Evolutionary conservation across 2,113 vertebrate genomes (phyloP), one percentile per base, ranked within the genome.

Genomic region (Gracilinanus agilis): DNA sequence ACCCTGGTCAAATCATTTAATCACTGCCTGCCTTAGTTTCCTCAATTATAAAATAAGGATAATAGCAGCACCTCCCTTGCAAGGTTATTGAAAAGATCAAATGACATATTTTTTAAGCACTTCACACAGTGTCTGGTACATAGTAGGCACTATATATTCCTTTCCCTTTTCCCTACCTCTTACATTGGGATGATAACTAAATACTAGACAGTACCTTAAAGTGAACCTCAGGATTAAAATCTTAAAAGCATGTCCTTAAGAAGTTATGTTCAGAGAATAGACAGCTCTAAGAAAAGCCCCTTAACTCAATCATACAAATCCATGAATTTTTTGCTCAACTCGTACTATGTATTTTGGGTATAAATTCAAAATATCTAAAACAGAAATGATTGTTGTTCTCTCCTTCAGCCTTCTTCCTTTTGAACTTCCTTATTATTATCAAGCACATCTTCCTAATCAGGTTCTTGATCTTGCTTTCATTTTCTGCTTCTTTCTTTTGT

Each of bases 331-430:
- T 90, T 83, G 90, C 9, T 89, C 19, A 16, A 0, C 11, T 58
- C 93, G 7, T 93, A 53, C n/a, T 83, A 16, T 88, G 6, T 89
- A 44, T 96, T 95, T 96, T 54, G 92, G 91, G 23, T 83, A 7
- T 16, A 40, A 83, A 83, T 21, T 40, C 67, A 83, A 23, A 13
- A 83, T 40, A 40, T 40, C 67, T 19, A 83, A 83, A 40, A 21
- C 16, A 83, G 67, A 83, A 83, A 83, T 83, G 19, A 83, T 23
- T 83, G 19, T 40, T 83, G n/a, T 83, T 83, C 67, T 83, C 67
- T 83, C 67, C 19, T 1, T 83, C 67, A 83, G 8, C 67, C 19
- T 7, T 40, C n/a, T 19, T 83, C 23, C n/a, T 83, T 83, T 83
- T 83, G n/a, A 83, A 40, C 61, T 75, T n/a, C 19, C 40, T 19